Evolutionary conservation across 2,797 vertebrate genomes (phyloP).

Genomic region (Myotis pilosus): DNA sequence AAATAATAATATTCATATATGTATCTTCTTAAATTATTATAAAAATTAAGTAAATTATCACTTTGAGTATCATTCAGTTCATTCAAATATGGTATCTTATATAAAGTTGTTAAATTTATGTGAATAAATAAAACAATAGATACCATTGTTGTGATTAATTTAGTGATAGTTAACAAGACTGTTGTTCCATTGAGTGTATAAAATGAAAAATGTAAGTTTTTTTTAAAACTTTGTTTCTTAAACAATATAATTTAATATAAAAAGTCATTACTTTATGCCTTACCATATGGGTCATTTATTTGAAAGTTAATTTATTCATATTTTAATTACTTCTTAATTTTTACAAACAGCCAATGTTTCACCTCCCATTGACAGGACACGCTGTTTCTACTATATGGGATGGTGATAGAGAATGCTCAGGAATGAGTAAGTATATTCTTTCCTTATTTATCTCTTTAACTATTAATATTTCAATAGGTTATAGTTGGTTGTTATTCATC

Average conservation of each 20-base stretch:
- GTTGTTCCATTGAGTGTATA: background rate
- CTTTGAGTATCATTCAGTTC: background rate
- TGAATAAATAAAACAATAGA: background rate
- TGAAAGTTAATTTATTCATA: background rate
- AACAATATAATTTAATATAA: slow-evolving; percentile 6
- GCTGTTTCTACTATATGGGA: slow-evolving; percentile 99
- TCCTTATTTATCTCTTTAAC: background rate
- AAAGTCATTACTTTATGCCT: background rate
- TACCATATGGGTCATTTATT: background rate
- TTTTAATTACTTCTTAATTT: slow-evolving; percentile 60
- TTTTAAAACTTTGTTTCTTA: background rate
- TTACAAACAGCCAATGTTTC: slow-evolving; percentile 93
- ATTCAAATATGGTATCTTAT: background rate
- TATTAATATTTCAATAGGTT: background rate
- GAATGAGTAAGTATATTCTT: slow-evolving; percentile 94
- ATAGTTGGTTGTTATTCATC: background rate
- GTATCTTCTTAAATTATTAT: background rate
- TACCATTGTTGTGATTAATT: background rate
- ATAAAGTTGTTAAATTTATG: slow-evolving; percentile 20
- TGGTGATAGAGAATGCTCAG: slow-evolving; percentile 97
- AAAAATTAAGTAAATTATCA: background rate
- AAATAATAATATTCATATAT: background rate
- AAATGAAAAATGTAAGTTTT: background rate
- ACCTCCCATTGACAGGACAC: slow-evolving; percentile 92
- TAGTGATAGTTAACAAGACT: background rate